A percentile compares a stretch with the other conserved stretches of the same genome.
Evolutionary conservation across 2,113 vertebrate genomes (phyloP).

Genomic region (Dipodomys merriami): DNA sequence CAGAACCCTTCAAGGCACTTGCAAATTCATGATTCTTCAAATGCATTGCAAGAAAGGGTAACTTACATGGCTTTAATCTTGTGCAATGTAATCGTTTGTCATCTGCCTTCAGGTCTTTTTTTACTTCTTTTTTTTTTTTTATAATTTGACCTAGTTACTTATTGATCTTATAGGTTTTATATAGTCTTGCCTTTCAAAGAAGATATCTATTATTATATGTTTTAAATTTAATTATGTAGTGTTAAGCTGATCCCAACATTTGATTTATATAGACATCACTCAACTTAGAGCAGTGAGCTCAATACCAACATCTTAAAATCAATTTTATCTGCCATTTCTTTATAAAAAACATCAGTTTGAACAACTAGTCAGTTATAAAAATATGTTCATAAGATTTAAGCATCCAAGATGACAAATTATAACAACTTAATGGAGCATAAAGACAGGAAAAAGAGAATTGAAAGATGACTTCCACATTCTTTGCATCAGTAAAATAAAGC

Average conservation of each 20-base stretch:
- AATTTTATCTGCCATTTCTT: neutral
- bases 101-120: neutral
- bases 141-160: slow-evolving; percentile 43
- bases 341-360: neutral
- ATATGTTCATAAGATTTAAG: neutral
- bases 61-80: slow-evolving; percentile 27
- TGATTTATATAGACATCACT: neutral
- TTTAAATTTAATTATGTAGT: neutral
- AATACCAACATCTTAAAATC: neutral
- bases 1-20: slow-evolving; percentile 54
- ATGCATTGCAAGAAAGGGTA: neutral
- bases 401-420: neutral
- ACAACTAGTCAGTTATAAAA: neutral
- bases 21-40: slow-evolving; percentile 45
- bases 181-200: neutral
- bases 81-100: neutral
- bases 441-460: neutral
- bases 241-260: neutral
- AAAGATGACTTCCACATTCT: neutral
- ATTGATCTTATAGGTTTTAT: neutral
- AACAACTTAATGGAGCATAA: neutral
- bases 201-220: neutral
- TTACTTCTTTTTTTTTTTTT: neutral
- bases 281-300: neutral
- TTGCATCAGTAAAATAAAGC: neutral